Percentiles rank a stretch among this genome's conserved stretches.
phyloP scores from a whole-genome alignment of 2,113 vertebrate genomes.

The Otis tarda region DNA sequence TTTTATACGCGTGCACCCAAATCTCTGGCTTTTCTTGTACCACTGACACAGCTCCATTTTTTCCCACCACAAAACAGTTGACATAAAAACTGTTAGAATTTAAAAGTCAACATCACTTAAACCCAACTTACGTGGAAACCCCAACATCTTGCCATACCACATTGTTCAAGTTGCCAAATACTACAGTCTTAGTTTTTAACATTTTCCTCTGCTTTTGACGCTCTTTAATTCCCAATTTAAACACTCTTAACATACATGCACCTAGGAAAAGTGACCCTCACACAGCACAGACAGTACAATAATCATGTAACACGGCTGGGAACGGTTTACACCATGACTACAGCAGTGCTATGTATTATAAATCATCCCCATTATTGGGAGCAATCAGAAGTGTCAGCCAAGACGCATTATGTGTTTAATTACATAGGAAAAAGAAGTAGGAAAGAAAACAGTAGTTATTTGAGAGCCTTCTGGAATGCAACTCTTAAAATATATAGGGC shows the following conservation, averaged over 20 bases:
- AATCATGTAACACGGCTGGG: not conserved
- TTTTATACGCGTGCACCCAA: not conserved
- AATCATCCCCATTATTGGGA: not conserved
- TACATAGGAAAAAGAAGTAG: not conserved
- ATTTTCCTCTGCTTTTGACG: not conserved
- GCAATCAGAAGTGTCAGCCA: not conserved
- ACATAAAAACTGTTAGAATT: not conserved
- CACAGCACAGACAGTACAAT: not conserved
- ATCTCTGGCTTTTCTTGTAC: not conserved
- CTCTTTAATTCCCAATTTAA: not conserved
- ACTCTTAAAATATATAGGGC: conserved; percentile 1
- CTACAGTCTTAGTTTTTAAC: not conserved
- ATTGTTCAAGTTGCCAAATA: not conserved
- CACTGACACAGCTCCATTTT: not conserved
- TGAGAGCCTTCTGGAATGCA: conserved; percentile 46
- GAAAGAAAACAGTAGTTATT: not conserved
- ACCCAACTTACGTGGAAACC: not conserved
- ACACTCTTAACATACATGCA: not conserved
- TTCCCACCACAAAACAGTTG: not conserved
- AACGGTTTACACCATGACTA: not conserved
- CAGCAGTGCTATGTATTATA: not conserved
- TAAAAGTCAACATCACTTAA: not conserved
- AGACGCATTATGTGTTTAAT: not conserved
- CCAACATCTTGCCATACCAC: not conserved
- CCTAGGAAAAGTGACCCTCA: not conserved